These are phyloP conservation scores for Drosophila birchii DNA, from an alignment of 2,888 invertebrate genomes.

Conservation along the genomic window DNA sequence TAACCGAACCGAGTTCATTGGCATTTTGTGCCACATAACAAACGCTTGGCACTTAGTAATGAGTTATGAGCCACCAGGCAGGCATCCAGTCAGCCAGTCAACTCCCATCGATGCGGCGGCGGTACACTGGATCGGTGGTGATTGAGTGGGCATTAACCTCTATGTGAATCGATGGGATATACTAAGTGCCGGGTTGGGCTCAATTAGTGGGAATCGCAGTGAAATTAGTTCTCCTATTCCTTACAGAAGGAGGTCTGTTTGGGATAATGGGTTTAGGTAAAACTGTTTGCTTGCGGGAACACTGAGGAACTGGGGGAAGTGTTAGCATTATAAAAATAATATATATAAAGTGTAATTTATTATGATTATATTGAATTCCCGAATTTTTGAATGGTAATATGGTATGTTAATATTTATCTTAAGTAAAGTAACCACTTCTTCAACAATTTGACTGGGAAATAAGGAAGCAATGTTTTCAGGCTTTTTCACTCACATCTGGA, in stretches of 20 bases:
- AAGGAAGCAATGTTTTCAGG: neutral
- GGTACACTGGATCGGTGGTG: slow-evolving; percentile 31
- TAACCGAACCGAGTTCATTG: slow-evolving; percentile 60
- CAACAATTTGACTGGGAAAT: neutral
- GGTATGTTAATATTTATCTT: neutral
- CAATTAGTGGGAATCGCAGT: slow-evolving; percentile 5
- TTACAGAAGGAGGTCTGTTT: neutral
- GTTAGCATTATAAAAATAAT: neutral
- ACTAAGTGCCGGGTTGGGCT: slow-evolving; percentile 13
- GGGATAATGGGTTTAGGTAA: neutral
- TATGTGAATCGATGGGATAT: slow-evolving; percentile 10
- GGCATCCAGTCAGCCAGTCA: slow-evolving; percentile 50
- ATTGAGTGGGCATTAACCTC: slow-evolving; percentile 30
- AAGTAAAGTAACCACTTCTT: neutral
- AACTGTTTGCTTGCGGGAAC: neutral
- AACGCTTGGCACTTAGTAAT: slow-evolving; percentile 63
- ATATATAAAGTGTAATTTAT: too few relatives aligned
- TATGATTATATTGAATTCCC: too few relatives aligned
- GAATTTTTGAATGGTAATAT: too few relatives aligned
- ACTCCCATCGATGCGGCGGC: slow-evolving; percentile 14
- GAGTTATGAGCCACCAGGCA: slow-evolving; percentile 65
- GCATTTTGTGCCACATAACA: slow-evolving; percentile 76
- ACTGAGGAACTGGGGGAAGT: neutral
- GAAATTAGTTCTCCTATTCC: slow-evolving; percentile 10
- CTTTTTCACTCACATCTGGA: neutral